phyloP scores from a whole-genome alignment of 2,113 vertebrate species.

The Clarias macrocephalus region DNA sequence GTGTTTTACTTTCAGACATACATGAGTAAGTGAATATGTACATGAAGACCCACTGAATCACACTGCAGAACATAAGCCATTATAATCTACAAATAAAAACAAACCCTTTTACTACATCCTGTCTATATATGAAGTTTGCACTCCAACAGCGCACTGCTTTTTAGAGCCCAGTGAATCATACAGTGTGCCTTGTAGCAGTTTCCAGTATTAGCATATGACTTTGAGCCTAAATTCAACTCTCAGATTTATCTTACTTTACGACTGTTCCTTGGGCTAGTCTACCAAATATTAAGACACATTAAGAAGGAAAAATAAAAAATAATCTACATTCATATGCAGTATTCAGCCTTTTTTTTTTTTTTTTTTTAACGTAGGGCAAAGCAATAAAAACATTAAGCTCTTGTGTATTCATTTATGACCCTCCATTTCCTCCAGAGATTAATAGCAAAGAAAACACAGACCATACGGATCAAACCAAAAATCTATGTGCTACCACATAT shows the following conservation, averaged over 20 bases:
- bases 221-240: background rate
- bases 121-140: background rate
- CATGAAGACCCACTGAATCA: background rate
- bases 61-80: background rate
- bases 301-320: background rate
- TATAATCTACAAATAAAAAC: background rate
- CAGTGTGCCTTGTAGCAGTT: background rate
- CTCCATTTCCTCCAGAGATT: background rate
- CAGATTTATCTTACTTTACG: background rate
- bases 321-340: background rate
- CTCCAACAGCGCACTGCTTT: background rate
- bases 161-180: background rate
- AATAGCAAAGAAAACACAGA: background rate
- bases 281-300: background rate
- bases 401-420: background rate
- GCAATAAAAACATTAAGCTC: background rate
- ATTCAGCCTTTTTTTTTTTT: background rate
- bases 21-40: background rate
- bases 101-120: background rate
- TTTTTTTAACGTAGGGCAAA: too few species aligned
- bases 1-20: background rate
- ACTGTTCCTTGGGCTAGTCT: background rate
- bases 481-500: background rate
- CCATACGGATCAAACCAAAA: background rate
- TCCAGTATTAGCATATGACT: background rate